These are phyloP conservation scores for Triplophysa bombifrons DNA, from an alignment of 2,797 vertebrate species.

Conservation along the genomic window DNA sequence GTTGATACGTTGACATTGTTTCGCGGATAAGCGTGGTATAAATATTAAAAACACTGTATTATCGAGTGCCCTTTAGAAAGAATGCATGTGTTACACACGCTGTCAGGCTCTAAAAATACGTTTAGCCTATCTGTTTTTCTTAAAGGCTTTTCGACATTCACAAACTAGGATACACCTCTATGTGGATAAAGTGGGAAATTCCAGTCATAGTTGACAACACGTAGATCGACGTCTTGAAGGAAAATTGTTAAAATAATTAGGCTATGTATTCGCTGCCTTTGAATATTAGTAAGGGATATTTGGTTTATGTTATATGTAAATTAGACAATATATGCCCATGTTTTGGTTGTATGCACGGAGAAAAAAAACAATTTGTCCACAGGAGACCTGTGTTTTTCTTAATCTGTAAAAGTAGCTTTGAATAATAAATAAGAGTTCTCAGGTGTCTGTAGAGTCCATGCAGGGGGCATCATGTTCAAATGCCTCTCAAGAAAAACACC, in stretches of 20 bases:
- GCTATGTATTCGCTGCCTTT: neutral
- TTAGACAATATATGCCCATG: neutral
- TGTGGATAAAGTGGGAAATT: neutral
- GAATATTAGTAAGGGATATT: neutral
- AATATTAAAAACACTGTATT: neutral
- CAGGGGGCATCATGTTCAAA: constrained; percentile 26
- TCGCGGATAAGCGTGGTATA: neutral
- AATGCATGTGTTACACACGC: neutral
- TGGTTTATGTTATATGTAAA: neutral
- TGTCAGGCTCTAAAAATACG: neutral
- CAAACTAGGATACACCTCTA: neutral
- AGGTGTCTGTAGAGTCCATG: constrained; percentile 49
- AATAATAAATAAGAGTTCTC: constrained; percentile 59
- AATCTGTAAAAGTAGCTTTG: constrained; percentile 46
- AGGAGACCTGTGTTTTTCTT: constrained; percentile 28
- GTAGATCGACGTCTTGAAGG: neutral
- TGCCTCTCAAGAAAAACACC: constrained; percentile 31
- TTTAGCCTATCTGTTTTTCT: neutral
- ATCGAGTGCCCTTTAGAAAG: neutral
- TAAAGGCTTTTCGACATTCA: neutral
- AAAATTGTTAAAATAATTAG: neutral
- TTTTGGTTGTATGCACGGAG: neutral
- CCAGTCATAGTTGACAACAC: constrained; percentile 4
- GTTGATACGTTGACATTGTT: neutral
- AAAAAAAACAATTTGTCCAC: constrained; percentile 16